These are phyloP conservation scores for Garra rufa DNA, from an alignment of 2,113 vertebrate species.

Conservation along the genomic window DNA sequence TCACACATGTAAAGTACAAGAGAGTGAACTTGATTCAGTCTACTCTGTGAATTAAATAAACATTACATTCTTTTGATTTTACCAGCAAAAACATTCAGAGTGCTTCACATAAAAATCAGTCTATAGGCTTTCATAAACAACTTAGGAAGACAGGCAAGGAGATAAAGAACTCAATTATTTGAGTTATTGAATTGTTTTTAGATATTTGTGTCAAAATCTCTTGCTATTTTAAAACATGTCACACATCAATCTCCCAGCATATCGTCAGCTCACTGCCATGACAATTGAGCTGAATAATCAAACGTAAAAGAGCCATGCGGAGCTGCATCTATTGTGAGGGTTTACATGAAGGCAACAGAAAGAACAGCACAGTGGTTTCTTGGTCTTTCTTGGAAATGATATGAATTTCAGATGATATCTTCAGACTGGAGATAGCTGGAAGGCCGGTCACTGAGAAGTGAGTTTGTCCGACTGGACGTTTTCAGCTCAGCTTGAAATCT, in stretches of 20 bases:
- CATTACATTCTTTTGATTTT: too few relatives aligned
- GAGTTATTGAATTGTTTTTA: not conserved
- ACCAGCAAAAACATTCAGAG: too few relatives aligned
- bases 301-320: slow-evolving; percentile 2
- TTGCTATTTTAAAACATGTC: not conserved
- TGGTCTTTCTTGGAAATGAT: not conserved
- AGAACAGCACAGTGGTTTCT: not conserved
- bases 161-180: not conserved
- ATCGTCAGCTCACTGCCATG: not conserved
- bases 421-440: slow-evolving; percentile 21
- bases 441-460: not conserved
- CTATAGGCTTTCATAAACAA: too few relatives aligned
- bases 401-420: slow-evolving; percentile 17
- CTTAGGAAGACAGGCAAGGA: too few relatives aligned
- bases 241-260: not conserved
- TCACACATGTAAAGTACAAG: too few relatives aligned
- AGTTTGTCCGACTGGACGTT: not conserved
- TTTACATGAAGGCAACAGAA: not conserved
- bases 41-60: too few relatives aligned
- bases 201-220: not conserved
- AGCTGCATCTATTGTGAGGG: not conserved
- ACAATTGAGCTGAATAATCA: slow-evolving; percentile 1
- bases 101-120: too few relatives aligned
- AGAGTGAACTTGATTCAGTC: too few relatives aligned
- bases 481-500: slow-evolving; percentile 11